Evolutionary conservation across 2,888 invertebrate genomes (phyloP).

Genomic region (Drosophila villosipedis): DNA sequence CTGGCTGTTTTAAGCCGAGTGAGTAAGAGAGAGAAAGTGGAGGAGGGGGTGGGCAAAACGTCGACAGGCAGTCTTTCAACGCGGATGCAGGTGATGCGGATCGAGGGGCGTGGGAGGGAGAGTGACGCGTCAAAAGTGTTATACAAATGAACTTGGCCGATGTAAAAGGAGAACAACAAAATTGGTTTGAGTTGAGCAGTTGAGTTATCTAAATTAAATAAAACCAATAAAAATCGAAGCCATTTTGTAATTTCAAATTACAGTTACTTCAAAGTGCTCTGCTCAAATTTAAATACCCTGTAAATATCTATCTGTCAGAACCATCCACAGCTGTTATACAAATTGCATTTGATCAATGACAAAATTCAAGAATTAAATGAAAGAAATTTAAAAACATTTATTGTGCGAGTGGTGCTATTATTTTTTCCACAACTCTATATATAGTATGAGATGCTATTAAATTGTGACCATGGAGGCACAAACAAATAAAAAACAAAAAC

Average conservation of each 20-base stretch:
- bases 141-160: conserved; percentile 11
- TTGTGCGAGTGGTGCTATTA: background rate
- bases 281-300: no score
- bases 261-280: no score
- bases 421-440: background rate
- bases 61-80: conserved; percentile 34
- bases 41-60: background rate
- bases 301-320: no score
- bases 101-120: no score
- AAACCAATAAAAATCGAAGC: background rate
- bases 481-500: background rate
- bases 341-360: no score
- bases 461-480: conserved; percentile 3
- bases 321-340: no score
- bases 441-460: background rate
- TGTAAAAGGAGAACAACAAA: background rate
- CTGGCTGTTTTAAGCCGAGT: conserved; percentile 8
- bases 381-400: no score
- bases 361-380: no score
- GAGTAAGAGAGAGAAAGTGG: no score
- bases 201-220: background rate
- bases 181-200: background rate
- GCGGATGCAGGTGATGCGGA: background rate
- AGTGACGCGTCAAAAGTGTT: conserved; percentile 15
- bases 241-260: background rate